Evolutionary conservation across 2,888 invertebrate species (phyloP).

Genomic region (Perdita meconis): DNA sequence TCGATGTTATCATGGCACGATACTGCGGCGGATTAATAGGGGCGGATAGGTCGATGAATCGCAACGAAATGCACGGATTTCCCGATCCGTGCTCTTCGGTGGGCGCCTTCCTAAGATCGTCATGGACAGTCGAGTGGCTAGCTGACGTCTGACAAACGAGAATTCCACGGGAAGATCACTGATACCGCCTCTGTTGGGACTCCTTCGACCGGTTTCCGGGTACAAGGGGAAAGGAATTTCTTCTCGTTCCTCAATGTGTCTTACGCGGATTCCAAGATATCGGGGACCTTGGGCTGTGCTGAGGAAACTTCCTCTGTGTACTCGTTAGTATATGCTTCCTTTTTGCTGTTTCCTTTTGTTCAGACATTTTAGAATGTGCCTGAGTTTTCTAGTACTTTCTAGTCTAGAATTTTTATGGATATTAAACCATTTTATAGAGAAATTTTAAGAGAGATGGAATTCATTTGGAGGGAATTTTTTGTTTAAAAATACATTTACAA

Average conservation of each 20-base stretch:
- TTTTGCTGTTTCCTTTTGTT: background rate
- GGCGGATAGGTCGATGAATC: conserved; percentile 51
- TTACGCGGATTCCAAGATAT: conserved; percentile 36
- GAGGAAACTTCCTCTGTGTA: background rate
- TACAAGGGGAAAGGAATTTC: conserved; percentile 57
- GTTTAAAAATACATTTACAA: no score
- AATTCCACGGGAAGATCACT: conserved; percentile 67
- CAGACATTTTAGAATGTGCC: no score
- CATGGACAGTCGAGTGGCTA: conserved; percentile 62
- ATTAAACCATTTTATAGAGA: no score
- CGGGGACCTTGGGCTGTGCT: conserved; percentile 3
- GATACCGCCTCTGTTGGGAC: conserved; percentile 58
- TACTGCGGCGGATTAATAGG: conserved; percentile 61
- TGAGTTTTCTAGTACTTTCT: no score
- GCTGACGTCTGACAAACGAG: conserved; percentile 71
- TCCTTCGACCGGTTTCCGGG: conserved; percentile 68
- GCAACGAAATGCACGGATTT: conserved; percentile 58
- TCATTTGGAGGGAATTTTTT: no score
- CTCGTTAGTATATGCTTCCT: background rate
- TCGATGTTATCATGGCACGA: conserved; percentile 55
- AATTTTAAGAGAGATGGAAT: no score
- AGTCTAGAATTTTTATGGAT: no score
- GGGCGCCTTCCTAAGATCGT: conserved; percentile 59
- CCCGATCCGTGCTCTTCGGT: conserved; percentile 57
- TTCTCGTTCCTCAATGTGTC: conserved; percentile 43